phyloP scores from a whole-genome alignment of 2,797 vertebrate genomes.

The Xiphophorus birchmanni region DNA sequence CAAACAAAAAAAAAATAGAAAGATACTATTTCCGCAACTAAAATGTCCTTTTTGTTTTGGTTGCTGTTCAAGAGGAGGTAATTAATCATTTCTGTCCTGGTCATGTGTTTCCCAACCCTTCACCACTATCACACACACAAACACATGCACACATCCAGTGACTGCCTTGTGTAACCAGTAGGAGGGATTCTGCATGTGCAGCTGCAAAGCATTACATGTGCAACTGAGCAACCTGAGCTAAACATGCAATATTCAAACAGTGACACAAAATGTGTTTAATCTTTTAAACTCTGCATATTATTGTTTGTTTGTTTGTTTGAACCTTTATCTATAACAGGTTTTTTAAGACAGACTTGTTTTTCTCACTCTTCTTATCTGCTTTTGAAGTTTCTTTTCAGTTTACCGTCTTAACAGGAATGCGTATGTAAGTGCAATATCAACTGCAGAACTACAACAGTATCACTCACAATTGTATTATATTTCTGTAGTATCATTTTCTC shows the following conservation, averaged over 20 bases:
- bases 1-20: not conserved
- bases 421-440: conserved; percentile 24
- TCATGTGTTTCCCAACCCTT: conserved; percentile 44
- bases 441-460: conserved; percentile 51
- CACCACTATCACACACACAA: conserved; percentile 27
- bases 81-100: conserved; percentile 53
- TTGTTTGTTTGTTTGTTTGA: not conserved
- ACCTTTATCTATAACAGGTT: conserved; percentile 10
- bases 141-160: conserved; percentile 44
- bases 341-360: conserved; percentile 3
- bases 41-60: conserved; percentile 21
- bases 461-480: conserved; percentile 34
- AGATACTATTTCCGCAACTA: conserved; percentile 4
- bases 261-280: conserved; percentile 8
- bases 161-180: conserved; percentile 60
- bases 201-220: conserved; percentile 59
- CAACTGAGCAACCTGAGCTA: conserved; percentile 33
- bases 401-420: conserved; percentile 9
- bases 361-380: conserved; percentile 14
- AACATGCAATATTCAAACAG: conserved; percentile 27
- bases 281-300: conserved; percentile 5
- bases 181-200: conserved; percentile 52
- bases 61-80: conserved; percentile 37
- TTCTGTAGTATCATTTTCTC: not conserved
- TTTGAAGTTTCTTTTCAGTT: conserved; percentile 6